Evolutionary conservation across 2,888 invertebrate genomes (phyloP), one percentile per base, ranked within the genome.

Genomic region (Sinhomidia bicolor): DNA sequence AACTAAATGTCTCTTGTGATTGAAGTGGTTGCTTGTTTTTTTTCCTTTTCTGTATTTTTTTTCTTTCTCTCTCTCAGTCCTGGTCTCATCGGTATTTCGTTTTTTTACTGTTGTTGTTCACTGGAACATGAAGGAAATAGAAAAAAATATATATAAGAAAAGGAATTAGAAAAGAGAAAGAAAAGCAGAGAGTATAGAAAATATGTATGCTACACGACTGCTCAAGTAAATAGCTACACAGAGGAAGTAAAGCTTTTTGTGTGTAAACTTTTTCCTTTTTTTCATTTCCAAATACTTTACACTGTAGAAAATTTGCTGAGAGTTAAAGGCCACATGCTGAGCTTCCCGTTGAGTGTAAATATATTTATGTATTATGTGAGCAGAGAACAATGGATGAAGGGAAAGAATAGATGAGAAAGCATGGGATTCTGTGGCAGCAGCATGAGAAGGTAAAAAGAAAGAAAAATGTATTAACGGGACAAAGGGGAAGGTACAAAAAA

Each of bases 1-100:
- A 57, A 20, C 60, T 84, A 84, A 84, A 54, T 74, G 83, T 84
- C 83, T 74, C 83, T 57, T 57, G 74, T 84, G 83, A 84, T 84
- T 84, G 60, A 84, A 84, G 83, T 84, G 57, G 26, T 71, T 83
- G n/a, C n/a, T 81, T 7, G 23, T 12, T 47, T 47, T 32, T 65
- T 5, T n/a, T n/a, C n/a, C n/a, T n/a, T n/a, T 71, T 4, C 36
- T 5, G 14, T 29, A 1, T n/a, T 47, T 71, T 71, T 20, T n/a
- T n/a, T 44, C 32, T n/a, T 32, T 1, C 62, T 62, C 32, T 32
- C 62, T 57, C 26, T 57, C 23, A 9, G n/a, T n/a, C n/a, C 20
- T 57, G 10, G 9, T 57, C 57, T 57, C 26, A 20, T 68, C n/a
- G 20, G 29, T 36, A 32, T 68, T 17, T 71, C 32, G 23, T 23